Base-by-base conservation (phyloP, 2,888 invertebrate genomes). In the Agrotis segetum region DNA sequence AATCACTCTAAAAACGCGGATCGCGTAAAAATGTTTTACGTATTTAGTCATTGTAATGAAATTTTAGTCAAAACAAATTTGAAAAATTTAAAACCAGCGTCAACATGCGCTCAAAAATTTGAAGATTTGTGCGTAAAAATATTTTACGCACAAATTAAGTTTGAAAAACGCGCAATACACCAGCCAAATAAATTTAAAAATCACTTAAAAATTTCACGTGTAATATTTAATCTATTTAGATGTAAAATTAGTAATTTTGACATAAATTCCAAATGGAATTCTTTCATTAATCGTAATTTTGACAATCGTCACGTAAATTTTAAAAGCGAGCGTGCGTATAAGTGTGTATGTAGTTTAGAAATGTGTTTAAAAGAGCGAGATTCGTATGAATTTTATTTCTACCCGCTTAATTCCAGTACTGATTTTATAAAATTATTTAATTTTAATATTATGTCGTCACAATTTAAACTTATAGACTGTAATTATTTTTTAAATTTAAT, bases 401-500 rank as follows among this genome's bases (percentile, higher is more conserved):
- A 65, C 84, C 93, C 93, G 92, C 93, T 93, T 93, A 88, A 89
- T 86, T 92, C 89, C 88, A 80, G 93, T 94, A 94, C 94, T 94
- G 94, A 94, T 93, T 92, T 87, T 85, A 74, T 68, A 69, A 73
- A 67, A 55, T 77, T 80, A 77, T 88, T 91, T 85, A 80, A 72
- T 81, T 84, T 83, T 79, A 76, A 78, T 84, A 68, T 56, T 84
- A 70, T 56, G 34, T 56, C 61, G 85, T 87, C 88, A 88, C 89
- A 87, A 88, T 86, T 85, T 89, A 88, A 83, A 76, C 64, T 79
- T 56, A 81, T 87, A 89, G 89, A 87, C 83, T 85, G 85, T 88
- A 85, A 90, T 89, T 90, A 84, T 83, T 88, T 88, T 85, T 84
- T 83, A 79, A 74, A 40, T 40, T 68, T 44, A 87, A 83, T 89